A percentile compares a stretch with the other conserved stretches of the same genome.
phyloP scores from a whole-genome alignment of 2,797 vertebrate genomes.

The Acanthurus leucopareius region DNA sequence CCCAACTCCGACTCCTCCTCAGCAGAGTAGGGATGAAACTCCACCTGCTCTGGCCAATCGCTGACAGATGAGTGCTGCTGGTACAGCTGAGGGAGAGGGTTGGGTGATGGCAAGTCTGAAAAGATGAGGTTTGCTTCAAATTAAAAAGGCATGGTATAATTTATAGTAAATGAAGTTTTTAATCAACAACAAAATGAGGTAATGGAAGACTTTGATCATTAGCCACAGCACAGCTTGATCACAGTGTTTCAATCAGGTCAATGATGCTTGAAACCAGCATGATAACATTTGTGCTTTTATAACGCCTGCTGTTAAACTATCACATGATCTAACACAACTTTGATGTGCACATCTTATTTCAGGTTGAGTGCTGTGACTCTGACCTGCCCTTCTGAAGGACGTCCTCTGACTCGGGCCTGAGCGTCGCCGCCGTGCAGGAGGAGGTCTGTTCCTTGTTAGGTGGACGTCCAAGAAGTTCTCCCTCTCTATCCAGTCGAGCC shows the following conservation, averaged over 20 bases:
- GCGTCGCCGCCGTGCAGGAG: constrained; percentile 86
- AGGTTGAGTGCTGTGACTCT: constrained; percentile 16
- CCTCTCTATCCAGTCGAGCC: constrained; percentile 88
- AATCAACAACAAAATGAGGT: neutral
- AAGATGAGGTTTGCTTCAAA: constrained; percentile 27
- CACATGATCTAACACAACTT: neutral
- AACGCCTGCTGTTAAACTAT: neutral
- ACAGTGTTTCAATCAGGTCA: neutral
- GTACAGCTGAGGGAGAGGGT: constrained; percentile 82
- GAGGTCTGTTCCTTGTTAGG: constrained; percentile 88
- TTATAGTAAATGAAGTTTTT: neutral
- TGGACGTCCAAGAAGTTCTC: constrained; percentile 89
- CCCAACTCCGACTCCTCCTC: constrained; percentile 88
- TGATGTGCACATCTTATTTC: neutral
- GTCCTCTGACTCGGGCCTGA: constrained; percentile 85
- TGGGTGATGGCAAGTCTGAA: constrained; percentile 85
- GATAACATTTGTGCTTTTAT: neutral
- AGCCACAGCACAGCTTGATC: neutral
- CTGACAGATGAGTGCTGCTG: constrained; percentile 77
- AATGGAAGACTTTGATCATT: neutral
- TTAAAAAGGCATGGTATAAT: constrained; percentile 20
- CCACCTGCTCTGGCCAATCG: constrained; percentile 87
- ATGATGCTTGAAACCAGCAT: neutral
- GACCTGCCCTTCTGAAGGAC: constrained; percentile 86
- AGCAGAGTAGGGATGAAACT: constrained; percentile 85